phyloP scores from a whole-genome alignment of 2,888 invertebrate species.

The Congeria kusceri region DNA sequence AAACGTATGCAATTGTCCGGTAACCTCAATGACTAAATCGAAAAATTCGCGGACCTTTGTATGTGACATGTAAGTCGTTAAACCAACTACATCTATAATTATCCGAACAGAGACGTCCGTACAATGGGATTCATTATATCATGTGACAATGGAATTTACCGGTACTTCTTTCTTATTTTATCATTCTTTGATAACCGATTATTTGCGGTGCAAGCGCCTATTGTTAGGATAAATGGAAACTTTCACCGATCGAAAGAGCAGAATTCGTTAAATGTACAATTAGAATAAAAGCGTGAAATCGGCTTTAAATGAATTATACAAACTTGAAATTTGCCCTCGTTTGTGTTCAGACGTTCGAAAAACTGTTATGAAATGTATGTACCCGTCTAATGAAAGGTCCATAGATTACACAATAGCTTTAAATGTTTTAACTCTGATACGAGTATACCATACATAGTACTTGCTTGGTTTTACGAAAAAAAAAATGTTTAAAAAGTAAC shows the following conservation, averaged over 20 bases:
- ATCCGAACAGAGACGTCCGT: background rate
- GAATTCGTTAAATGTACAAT: background rate
- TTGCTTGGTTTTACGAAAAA: too few species aligned
- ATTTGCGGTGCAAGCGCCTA: background rate
- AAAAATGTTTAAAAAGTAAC: too few species aligned
- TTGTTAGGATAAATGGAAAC: background rate
- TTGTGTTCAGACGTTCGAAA: too few species aligned
- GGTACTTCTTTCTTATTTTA: background rate
- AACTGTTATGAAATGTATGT: too few species aligned
- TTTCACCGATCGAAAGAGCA: background rate
- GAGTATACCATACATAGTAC: too few species aligned
- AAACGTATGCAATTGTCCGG: too few species aligned
- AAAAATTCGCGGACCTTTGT: too few species aligned
- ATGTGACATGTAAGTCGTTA: background rate
- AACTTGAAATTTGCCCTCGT: too few species aligned
- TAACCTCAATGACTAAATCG: too few species aligned
- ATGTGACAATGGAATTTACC: slow-evolving; percentile 2
- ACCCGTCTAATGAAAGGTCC: too few species aligned
- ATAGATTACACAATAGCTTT: too few species aligned
- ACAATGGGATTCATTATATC: background rate
- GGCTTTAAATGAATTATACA: background rate
- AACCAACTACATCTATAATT: background rate
- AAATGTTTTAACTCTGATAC: too few species aligned
- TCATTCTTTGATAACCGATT: background rate
- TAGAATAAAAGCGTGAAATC: background rate